phyloP scores from a whole-genome alignment of 2,888 invertebrate species.

The Agriotes lineatus region DNA sequence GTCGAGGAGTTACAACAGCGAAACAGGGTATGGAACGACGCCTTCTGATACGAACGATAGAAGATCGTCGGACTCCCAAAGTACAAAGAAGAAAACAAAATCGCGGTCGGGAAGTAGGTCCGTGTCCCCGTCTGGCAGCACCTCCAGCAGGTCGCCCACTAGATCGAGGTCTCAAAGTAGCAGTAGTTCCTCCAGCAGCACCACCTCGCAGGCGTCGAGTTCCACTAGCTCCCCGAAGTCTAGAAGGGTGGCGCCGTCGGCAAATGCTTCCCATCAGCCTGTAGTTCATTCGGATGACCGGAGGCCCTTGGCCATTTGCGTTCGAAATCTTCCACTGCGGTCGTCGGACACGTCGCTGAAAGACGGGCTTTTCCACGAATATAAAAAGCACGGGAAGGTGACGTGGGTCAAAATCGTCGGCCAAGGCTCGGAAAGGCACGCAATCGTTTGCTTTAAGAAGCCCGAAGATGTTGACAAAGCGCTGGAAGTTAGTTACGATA shows the following conservation, averaged over 20 bases:
- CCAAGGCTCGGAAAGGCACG: slow-evolving; percentile 91
- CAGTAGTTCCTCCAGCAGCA: slow-evolving; percentile 72
- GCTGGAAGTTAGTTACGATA: slow-evolving; percentile 93
- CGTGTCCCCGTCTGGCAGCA: slow-evolving; percentile 69
- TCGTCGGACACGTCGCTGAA: slow-evolving; percentile 95
- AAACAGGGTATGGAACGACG: slow-evolving; percentile 65
- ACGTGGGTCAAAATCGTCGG: slow-evolving; percentile 77
- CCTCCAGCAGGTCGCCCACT: slow-evolving; percentile 69
- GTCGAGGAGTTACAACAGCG: slow-evolving; percentile 66
- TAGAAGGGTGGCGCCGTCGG: slow-evolving; percentile 64
- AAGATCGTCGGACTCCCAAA: slow-evolving; percentile 52
- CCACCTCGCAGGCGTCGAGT: slow-evolving; percentile 73
- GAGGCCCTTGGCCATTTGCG: slow-evolving; percentile 90
- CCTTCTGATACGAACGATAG: slow-evolving; percentile 57
- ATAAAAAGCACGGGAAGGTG: slow-evolving; percentile 97
- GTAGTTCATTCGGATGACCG: slow-evolving; percentile 72
- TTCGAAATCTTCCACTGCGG: slow-evolving; percentile 88
- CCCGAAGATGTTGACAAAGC: slow-evolving; percentile 98
- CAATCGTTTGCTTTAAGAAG: slow-evolving; percentile 96
- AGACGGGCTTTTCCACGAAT: slow-evolving; percentile 98
- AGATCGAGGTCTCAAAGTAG: slow-evolving; percentile 69
- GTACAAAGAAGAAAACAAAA: slow-evolving; percentile 63
- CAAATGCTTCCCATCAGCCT: slow-evolving; percentile 60
- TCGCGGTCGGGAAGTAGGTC: slow-evolving; percentile 69
- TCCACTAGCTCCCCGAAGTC: slow-evolving; percentile 72